Evolutionary conservation across 2,113 vertebrate species (phyloP).

Genomic region (Nothobranchius furzeri): DNA sequence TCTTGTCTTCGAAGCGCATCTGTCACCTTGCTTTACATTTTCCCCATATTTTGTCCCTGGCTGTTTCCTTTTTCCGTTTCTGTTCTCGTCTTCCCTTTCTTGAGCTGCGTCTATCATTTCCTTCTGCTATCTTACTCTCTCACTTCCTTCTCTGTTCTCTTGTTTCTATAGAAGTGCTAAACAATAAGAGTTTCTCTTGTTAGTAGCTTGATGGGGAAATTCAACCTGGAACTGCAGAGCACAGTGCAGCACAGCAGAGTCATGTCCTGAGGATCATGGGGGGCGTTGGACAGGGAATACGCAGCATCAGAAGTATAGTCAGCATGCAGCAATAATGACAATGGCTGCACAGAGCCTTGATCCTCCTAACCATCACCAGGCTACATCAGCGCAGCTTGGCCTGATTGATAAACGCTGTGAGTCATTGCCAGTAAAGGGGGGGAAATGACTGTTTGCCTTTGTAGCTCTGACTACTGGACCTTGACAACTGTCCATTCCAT

Average conservation of each 20-base stretch:
- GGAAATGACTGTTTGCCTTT: not conserved
- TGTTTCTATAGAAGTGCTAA: constrained; percentile 74
- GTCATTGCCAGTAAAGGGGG: constrained; percentile 23
- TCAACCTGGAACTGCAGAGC: constrained; percentile 46
- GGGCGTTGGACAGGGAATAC: constrained; percentile 24
- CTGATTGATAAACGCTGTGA: constrained; percentile 19
- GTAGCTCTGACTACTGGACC: constrained; percentile 24
- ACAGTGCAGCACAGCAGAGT: constrained; percentile 46
- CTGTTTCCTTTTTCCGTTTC: constrained; percentile 19
- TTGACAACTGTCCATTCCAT: constrained; percentile 27
- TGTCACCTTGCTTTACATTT: constrained; percentile 10
- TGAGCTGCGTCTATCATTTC: constrained; percentile 35
- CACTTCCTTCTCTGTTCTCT: constrained; percentile 25
- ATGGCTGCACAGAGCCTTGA: constrained; percentile 31
- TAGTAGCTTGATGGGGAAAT: constrained; percentile 55
- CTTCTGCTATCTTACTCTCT: not conserved
- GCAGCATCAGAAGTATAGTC: constrained; percentile 39
- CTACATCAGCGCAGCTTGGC: constrained; percentile 27
- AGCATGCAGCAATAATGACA: constrained; percentile 28
- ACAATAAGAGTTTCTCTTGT: constrained; percentile 67
- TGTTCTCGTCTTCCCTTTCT: constrained; percentile 31
- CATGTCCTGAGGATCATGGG: constrained; percentile 37
- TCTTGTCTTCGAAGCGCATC: constrained; percentile 28
- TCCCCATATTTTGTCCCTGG: constrained; percentile 19
- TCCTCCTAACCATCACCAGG: constrained; percentile 32